phyloP scores from a whole-genome alignment of 1,140 invertebrate genomes.

The Drosophila santomea region DNA sequence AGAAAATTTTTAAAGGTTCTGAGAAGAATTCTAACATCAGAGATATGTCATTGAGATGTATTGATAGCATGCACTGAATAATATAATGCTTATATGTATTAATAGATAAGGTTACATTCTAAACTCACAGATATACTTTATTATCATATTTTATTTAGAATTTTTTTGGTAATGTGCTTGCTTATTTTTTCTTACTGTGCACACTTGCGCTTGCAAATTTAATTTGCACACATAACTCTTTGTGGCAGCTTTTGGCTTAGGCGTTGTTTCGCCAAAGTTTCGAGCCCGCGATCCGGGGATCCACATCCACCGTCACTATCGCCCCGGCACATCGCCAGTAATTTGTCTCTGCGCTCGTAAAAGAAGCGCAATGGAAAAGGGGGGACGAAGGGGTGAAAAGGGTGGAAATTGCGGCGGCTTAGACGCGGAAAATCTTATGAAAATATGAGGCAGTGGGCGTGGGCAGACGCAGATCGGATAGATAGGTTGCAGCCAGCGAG shows the following conservation, averaged over 20 bases:
- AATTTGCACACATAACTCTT: slow-evolving; percentile 78
- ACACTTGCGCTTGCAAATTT: slow-evolving; percentile 72
- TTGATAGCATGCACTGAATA: no score
- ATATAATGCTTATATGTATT: no score
- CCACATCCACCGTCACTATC: slow-evolving; percentile 51
- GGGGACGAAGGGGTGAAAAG: background rate
- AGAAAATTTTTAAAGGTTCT: background rate
- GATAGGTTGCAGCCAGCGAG: slow-evolving; percentile 20
- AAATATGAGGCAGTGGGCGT: slow-evolving; percentile 73
- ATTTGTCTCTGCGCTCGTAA: slow-evolving; percentile 81
- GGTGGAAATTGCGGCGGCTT: slow-evolving; percentile 25
- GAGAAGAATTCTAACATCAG: no score
- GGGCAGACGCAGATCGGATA: slow-evolving; percentile 38
- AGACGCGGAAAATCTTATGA: slow-evolving; percentile 57
- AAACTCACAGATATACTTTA: no score
- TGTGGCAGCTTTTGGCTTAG: slow-evolving; percentile 72
- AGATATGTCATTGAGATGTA: no score
- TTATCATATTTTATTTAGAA: background rate
- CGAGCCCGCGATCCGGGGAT: slow-evolving; percentile 34
- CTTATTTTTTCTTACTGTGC: background rate
- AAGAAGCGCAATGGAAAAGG: slow-evolving; percentile 18
- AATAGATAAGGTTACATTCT: no score
- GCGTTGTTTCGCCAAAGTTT: slow-evolving; percentile 52
- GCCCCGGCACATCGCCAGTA: slow-evolving; percentile 60
- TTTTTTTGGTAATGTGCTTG: background rate